phyloP scores from a whole-genome alignment of 2,113 vertebrate genomes.

The Murina feae region DNA sequence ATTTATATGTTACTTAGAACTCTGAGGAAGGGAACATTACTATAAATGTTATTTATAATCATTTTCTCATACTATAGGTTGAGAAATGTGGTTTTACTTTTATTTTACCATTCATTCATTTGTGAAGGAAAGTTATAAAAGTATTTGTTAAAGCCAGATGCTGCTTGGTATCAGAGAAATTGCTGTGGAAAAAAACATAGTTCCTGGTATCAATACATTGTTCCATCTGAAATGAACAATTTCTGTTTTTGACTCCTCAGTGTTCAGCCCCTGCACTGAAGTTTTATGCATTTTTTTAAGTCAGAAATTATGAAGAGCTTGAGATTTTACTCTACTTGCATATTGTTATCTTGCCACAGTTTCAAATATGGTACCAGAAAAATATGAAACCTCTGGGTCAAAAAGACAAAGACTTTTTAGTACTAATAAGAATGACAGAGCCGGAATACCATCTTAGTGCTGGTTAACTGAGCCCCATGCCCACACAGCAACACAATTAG shows the following conservation, averaged over 20 bases:
- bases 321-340: neutral
- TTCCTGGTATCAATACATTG: neutral
- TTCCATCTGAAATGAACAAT: neutral
- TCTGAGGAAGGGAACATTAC: neutral
- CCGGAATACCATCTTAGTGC: neutral
- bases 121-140: neutral
- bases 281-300: neutral
- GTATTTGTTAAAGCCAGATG: neutral
- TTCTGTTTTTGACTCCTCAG: neutral
- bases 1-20: neutral
- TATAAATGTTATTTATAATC: neutral
- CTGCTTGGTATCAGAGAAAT: neutral
- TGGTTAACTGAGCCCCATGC: neutral
- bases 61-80: neutral
- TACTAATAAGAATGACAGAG: neutral
- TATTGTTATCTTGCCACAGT: neutral
- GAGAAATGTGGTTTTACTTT: neutral
- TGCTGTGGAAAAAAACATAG: neutral
- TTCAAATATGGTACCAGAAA: neutral
- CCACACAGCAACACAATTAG: neutral
- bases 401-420: neutral
- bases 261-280: neutral
- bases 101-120: neutral
- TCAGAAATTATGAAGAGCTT: neutral
- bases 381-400: neutral